Conservation (phyloP, 2,888 invertebrate species). For the Hofmannophila pseudospretella region DNA sequence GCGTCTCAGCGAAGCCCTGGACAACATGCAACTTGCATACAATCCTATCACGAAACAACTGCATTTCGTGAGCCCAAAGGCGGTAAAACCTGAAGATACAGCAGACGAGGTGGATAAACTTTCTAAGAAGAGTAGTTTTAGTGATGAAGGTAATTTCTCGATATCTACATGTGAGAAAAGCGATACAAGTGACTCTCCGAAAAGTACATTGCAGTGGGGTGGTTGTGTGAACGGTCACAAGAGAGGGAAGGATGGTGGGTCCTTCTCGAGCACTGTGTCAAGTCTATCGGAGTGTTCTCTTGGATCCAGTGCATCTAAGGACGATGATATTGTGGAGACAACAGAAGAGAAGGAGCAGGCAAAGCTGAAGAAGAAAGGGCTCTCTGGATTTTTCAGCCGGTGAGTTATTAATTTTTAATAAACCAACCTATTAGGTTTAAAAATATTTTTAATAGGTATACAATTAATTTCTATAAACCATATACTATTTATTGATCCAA, state of each 20-base stretch:
- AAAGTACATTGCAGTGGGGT: constrained; percentile 71
- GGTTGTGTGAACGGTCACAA: constrained; percentile 70
- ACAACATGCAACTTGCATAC: constrained; percentile 85
- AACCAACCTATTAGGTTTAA: too few relatives aligned
- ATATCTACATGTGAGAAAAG: constrained; percentile 72
- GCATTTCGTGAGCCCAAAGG: constrained; percentile 77
- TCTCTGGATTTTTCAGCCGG: constrained; percentile 81
- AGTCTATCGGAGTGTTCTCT: constrained; percentile 84
- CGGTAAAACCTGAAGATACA: constrained; percentile 45
- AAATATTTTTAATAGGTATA: too few relatives aligned
- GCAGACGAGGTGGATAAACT: constrained; percentile 61
- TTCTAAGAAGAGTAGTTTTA: constrained; percentile 72
- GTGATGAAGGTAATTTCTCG: constrained; percentile 72
- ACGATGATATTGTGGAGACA: constrained; percentile 56
- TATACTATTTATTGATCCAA: too few relatives aligned
- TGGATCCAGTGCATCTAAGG: constrained; percentile 77
- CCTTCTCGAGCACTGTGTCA: constrained; percentile 83
- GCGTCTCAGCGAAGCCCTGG: constrained; percentile 82
- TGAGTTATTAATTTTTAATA: constrained; percentile 48
- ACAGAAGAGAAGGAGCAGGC: constrained; percentile 46
- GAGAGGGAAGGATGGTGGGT: constrained; percentile 78
- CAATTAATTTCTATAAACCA: too few relatives aligned
- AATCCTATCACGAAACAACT: constrained; percentile 85
- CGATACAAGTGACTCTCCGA: constrained; percentile 72
- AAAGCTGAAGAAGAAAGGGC: constrained; percentile 78